A percentile compares a stretch with the other conserved stretches of the same genome.
Evolutionary conservation across 2,888 invertebrate genomes (phyloP).

Genomic region (Dusona sp.): DNA sequence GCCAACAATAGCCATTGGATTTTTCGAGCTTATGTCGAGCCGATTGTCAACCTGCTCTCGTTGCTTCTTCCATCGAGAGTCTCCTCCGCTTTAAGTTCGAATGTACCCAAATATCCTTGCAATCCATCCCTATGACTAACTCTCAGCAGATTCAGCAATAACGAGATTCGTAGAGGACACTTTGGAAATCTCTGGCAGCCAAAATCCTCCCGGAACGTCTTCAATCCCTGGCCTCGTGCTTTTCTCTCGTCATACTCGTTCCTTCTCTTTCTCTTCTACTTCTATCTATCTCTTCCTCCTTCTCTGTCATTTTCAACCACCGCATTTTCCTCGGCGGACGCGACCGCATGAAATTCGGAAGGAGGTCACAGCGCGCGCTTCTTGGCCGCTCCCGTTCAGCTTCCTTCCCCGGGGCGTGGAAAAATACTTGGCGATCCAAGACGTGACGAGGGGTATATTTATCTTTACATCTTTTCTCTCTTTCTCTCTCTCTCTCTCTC

Average conservation of each 20-base stretch:
- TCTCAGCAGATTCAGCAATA: slow-evolving; percentile 43
- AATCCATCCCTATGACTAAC: no score
- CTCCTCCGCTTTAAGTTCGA: not conserved
- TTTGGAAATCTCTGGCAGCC: slow-evolving; percentile 44
- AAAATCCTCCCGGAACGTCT: slow-evolving; percentile 52
- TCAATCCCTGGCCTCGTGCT: slow-evolving; percentile 44
- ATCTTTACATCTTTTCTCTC: slow-evolving; percentile 33
- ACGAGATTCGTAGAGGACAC: slow-evolving; percentile 46
- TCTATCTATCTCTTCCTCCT: not conserved
- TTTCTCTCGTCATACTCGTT: not conserved
- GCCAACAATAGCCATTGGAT: slow-evolving; percentile 27
- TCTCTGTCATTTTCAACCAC: slow-evolving; percentile 54
- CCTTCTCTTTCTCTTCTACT: not conserved
- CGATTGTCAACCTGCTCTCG: not conserved
- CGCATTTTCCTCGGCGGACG: slow-evolving; percentile 56
- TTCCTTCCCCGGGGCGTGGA: slow-evolving; percentile 67
- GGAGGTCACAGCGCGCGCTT: slow-evolving; percentile 66
- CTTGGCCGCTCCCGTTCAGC: slow-evolving; percentile 67
- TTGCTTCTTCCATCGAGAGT: not conserved
- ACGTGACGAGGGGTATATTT: slow-evolving; percentile 59
- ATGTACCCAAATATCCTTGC: not conserved
- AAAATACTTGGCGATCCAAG: slow-evolving; percentile 68
- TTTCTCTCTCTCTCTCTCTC: no score
- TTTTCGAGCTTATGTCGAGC: not conserved
- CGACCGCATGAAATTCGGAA: slow-evolving; percentile 67